Percentiles rank a stretch among this genome's conserved stretches.
Conservation (phyloP, 2,113 vertebrate species). For the Vidua chalybeata region DNA sequence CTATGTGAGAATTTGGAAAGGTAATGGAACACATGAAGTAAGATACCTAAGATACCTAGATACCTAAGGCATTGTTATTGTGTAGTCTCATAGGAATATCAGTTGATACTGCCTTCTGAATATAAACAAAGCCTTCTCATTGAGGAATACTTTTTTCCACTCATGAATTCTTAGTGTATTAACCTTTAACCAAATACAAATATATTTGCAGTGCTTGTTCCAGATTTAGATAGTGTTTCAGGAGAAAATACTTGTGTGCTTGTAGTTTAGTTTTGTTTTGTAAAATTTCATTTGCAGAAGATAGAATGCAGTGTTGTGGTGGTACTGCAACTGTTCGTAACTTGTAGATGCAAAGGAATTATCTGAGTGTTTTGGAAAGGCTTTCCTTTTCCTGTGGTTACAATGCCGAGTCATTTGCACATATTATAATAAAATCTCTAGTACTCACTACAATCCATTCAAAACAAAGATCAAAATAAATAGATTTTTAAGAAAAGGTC, state of each 20-base stretch:
- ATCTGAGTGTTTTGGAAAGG: neutral
- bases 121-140: neutral
- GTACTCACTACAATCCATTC: neutral
- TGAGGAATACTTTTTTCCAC: constrained; percentile 4
- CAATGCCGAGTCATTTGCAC: neutral
- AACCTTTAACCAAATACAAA: neutral
- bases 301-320: neutral
- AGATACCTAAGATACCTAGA: no score
- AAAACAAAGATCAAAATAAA: neutral
- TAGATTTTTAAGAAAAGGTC: neutral
- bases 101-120: neutral
- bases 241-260: neutral
- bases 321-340: accelerated
- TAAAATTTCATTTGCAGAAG: neutral
- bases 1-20: neutral
- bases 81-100: neutral
- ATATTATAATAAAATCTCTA: neutral
- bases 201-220: neutral
- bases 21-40: neutral
- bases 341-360: neutral
- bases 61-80: neutral
- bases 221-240: neutral
- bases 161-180: neutral
- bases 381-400: neutral
- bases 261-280: neutral